Percentiles rank a stretch among this genome's conserved stretches.
These are phyloP conservation scores for Chymomyza amoena DNA, from an alignment of 2,888 invertebrate species.

Conservation along the genomic window DNA sequence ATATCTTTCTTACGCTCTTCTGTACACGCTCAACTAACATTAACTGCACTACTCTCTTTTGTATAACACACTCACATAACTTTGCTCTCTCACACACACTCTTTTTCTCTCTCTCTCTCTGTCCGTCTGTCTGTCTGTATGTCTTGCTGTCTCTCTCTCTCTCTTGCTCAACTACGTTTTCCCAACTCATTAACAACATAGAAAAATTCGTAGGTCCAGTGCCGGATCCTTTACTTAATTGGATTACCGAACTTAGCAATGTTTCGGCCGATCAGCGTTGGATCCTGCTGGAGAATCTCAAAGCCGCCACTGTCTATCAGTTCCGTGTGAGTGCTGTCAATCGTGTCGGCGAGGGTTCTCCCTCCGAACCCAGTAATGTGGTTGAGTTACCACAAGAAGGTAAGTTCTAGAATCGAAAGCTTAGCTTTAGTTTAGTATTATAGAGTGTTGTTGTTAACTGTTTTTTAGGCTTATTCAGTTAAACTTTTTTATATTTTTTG, in stretches of 20 bases:
- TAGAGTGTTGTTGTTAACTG: constrained; percentile 25
- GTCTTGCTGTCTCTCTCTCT: background rate
- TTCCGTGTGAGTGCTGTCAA: constrained; percentile 98
- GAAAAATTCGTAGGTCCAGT: constrained; percentile 87
- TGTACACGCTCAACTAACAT: constrained; percentile 7
- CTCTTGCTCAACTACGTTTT: constrained; percentile 35
- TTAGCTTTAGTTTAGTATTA: constrained; percentile 2
- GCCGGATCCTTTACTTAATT: constrained; percentile 90
- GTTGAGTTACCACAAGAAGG: constrained; percentile 97
- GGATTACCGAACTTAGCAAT: constrained; percentile 92
- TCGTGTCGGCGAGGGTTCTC: constrained; percentile 95
- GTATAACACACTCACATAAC: constrained; percentile 7
- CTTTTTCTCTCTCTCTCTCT: constrained; percentile 2
- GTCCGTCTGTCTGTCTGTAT: background rate
- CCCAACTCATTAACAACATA: constrained; percentile 73
- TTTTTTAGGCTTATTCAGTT: constrained; percentile 6
- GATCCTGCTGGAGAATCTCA: constrained; percentile 89
- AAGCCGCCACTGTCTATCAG: constrained; percentile 97
- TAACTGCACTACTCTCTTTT: background rate
- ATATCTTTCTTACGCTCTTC: background rate
- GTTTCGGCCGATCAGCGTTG: constrained; percentile 89
- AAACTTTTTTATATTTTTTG: constrained; percentile 16
- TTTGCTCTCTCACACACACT: background rate
- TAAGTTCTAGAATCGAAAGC: constrained; percentile 79
- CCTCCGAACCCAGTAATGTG: constrained; percentile 92